A percentile compares a stretch with the other conserved stretches of the same genome.
Conservation (phyloP, 2,888 invertebrate genomes). For the Diadegma fenestrale region DNA sequence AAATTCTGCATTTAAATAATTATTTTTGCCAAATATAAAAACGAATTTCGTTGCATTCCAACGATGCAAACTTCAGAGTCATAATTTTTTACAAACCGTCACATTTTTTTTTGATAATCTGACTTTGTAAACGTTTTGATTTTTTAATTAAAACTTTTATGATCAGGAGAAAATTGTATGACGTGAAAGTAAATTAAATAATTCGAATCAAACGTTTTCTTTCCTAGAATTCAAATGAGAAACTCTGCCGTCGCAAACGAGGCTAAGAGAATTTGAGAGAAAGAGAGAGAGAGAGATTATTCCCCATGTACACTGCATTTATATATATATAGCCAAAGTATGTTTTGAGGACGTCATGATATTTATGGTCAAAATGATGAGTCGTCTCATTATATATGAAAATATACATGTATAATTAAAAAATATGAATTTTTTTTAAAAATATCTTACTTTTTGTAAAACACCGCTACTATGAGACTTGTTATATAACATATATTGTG, state of each 20-base stretch:
- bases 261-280: slow-evolving; percentile 15
- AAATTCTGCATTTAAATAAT: too few relatives aligned
- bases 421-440: too few relatives aligned
- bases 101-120: neutral
- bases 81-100: neutral
- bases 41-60: too few relatives aligned
- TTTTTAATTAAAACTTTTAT: neutral
- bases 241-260: slow-evolving; percentile 53
- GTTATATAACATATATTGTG: too few relatives aligned
- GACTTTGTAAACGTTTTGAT: neutral
- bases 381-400: too few relatives aligned
- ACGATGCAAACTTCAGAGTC: too few relatives aligned
- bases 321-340: slow-evolving; percentile 1
- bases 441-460: too few relatives aligned
- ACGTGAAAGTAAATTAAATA: neutral
- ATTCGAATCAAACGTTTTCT: neutral
- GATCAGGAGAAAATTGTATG: neutral
- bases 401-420: too few relatives aligned
- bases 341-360: too few relatives aligned
- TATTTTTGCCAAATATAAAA: too few relatives aligned
- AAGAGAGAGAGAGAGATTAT: slow-evolving; percentile 26
- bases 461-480: too few relatives aligned
- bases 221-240: slow-evolving; percentile 44
- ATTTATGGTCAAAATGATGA: too few relatives aligned
- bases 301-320: slow-evolving; percentile 6